Conservation (phyloP, 2,113 vertebrate genomes). For the Vidua chalybeata region DNA sequence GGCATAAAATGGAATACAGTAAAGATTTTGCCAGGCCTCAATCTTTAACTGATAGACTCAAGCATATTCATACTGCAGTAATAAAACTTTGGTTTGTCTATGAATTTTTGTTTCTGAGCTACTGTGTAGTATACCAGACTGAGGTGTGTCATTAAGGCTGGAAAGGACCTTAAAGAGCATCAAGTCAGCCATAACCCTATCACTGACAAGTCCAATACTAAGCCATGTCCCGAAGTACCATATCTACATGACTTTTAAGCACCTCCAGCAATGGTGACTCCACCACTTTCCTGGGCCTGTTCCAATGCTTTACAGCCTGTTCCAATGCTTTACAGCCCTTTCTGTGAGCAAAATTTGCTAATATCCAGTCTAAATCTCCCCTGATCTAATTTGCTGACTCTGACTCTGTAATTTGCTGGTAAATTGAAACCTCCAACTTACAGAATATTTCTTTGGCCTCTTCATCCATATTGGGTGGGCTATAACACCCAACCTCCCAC, state of each 20-base stretch:
- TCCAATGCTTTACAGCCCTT: background rate
- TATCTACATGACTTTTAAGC: background rate
- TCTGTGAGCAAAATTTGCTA: background rate
- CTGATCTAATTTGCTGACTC: background rate
- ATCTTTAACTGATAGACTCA: background rate
- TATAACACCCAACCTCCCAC: background rate
- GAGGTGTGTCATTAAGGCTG: background rate
- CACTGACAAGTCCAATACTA: background rate
- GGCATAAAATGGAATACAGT: background rate
- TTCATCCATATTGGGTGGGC: background rate
- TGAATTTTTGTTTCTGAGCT: background rate
- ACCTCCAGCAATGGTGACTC: background rate
- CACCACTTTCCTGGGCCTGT: background rate
- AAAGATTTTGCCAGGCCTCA: background rate
- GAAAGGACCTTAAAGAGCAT: background rate
- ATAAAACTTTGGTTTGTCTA: background rate
- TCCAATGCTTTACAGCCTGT: background rate
- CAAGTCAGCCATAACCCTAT: accelerated
- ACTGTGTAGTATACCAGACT: background rate
- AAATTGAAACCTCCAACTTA: accelerated
- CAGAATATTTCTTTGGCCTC: background rate
- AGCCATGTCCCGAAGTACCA: background rate
- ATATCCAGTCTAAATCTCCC: background rate
- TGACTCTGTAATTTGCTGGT: background rate
- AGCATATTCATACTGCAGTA: background rate